These are phyloP conservation scores for Prosopocoilus inquinatus DNA, from an alignment of 2,888 invertebrate genomes.

Conservation along the genomic window DNA sequence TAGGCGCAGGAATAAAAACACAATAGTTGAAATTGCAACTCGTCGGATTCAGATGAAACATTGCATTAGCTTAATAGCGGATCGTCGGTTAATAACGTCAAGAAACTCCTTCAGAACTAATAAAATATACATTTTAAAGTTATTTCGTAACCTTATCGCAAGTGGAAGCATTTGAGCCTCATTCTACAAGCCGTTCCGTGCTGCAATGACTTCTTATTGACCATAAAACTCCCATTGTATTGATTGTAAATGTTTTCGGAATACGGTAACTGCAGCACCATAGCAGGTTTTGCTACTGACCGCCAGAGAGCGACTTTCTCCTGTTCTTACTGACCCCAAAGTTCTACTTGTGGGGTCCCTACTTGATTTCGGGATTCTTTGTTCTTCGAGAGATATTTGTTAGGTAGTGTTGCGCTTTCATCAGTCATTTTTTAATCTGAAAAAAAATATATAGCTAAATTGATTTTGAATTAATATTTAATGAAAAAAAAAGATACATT, in stretches of 20 bases:
- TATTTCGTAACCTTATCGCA: slow-evolving; percentile 34
- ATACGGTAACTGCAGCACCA: slow-evolving; percentile 34
- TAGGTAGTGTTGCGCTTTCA: too few relatives aligned
- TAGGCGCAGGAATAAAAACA: not conserved
- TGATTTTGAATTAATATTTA: too few relatives aligned
- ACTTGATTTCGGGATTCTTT: too few relatives aligned
- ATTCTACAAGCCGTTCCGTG: slow-evolving; percentile 47
- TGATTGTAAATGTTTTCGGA: slow-evolving; percentile 47
- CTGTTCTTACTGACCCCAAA: not conserved
- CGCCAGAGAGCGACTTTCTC: slow-evolving; percentile 34
- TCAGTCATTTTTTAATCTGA: too few relatives aligned
- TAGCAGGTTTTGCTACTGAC: slow-evolving; percentile 33
- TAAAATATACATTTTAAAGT: slow-evolving; percentile 31
- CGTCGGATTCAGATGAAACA: not conserved
- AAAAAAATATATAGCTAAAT: too few relatives aligned
- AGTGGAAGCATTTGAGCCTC: slow-evolving; percentile 47
- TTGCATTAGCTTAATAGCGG: not conserved
- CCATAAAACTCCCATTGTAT: slow-evolving; percentile 53
- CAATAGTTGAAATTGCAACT: not conserved
- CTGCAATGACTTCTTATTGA: slow-evolving; percentile 50
- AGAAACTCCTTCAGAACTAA: slow-evolving; percentile 14
- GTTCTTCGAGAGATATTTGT: too few relatives aligned
- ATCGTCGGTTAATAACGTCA: slow-evolving; percentile 19
- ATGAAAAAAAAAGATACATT: too few relatives aligned
- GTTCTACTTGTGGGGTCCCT: too few relatives aligned